Base-by-base conservation (phyloP, 2,113 vertebrate genomes). In the Phasianus colchicus region DNA sequence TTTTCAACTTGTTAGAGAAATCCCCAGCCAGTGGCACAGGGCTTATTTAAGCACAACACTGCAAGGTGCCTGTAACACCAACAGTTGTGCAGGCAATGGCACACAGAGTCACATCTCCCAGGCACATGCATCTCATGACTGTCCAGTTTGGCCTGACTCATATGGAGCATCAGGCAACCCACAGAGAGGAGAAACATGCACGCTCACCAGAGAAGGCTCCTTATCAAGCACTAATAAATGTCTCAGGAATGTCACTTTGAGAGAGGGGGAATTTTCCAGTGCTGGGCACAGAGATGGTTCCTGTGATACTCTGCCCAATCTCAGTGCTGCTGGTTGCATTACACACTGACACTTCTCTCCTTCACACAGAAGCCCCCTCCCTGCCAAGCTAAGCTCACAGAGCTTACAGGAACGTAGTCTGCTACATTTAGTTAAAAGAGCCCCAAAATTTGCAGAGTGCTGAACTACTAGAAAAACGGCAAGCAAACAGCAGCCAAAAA, bases 1-100 rank as follows among this genome's bases (percentile, higher is more conserved):
- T 93, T 94, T 91, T 77, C 90, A 79, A 67, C 48, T 63, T 43
- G 25, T 81, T 58, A 64, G 3, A 78, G 77, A 96, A 96, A 93
- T 72, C 40, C 91, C 77, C 88, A 90, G 87, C n/a, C 88, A 36
- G 3, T 70, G 64, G 92, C 76, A 94, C 9, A 40, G 88, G 72
- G 36, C 10, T 1, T 2, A 0, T 40, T 70, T 66, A 74, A 92
- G 34, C 32, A 38, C 19, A 80, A 55, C 58, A 91, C 88, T 83
- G 66, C 4, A 18, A 84, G 78, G 29, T 17, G 12, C 45, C 92
- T 67, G 13, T 11, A 70, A 88, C 42, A 71, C 42, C 65, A 38
- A 66, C 0, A 66, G 69, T 47, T 76, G 54, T 74, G 47, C 32
- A 81, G 66, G 85, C 60, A 80, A 10, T 60, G 79, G 83, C 64